phyloP scores from a whole-genome alignment of 2,797 vertebrate genomes.

The Acrossocheilus fasciatus region DNA sequence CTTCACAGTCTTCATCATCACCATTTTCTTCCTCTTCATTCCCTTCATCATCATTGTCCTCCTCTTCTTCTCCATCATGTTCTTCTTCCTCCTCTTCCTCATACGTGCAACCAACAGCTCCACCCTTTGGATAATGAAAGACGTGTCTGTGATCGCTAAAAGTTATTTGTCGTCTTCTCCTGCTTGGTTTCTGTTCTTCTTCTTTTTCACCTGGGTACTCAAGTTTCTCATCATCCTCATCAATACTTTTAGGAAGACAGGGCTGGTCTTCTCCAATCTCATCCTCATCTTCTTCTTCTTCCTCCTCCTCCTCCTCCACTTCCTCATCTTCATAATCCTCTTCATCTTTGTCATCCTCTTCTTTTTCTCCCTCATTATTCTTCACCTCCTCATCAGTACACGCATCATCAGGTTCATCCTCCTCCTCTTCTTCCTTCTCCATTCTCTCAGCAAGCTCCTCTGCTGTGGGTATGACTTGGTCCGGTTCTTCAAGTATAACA shows the following conservation, averaged over 20 bases:
- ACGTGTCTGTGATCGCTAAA: constrained; percentile 72
- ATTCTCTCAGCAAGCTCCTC: constrained; percentile 93
- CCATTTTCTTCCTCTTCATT: constrained; percentile 60
- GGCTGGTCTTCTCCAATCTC: constrained; percentile 64
- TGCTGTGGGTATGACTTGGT: constrained; percentile 81
- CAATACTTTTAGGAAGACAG: constrained; percentile 50
- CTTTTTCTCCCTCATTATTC: constrained; percentile 72
- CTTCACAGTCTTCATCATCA: constrained; percentile 56
- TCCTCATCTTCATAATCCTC: constrained; percentile 74
- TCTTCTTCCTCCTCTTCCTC: constrained; percentile 55
- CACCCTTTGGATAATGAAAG: constrained; percentile 75
- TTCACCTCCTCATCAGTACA: constrained; percentile 69
- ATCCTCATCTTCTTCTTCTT: constrained; percentile 57
- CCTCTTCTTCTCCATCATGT: constrained; percentile 56
- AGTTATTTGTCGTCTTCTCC: constrained; percentile 69
- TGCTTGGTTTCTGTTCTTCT: constrained; percentile 55
- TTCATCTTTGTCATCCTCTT: constrained; percentile 58
- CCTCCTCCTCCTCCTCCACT: constrained; percentile 65
- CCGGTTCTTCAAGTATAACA: constrained; percentile 75
- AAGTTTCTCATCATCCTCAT: constrained; percentile 59
- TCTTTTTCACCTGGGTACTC: constrained; percentile 62
- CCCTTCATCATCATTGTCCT: constrained; percentile 70
- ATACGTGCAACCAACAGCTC: constrained; percentile 60
- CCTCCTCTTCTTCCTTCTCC: constrained; percentile 76
- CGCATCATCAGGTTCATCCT: constrained; percentile 63